A percentile compares a stretch with the other conserved stretches of the same genome.
phyloP scores from a whole-genome alignment of 2,888 invertebrate genomes.

The Andrena praecox region DNA sequence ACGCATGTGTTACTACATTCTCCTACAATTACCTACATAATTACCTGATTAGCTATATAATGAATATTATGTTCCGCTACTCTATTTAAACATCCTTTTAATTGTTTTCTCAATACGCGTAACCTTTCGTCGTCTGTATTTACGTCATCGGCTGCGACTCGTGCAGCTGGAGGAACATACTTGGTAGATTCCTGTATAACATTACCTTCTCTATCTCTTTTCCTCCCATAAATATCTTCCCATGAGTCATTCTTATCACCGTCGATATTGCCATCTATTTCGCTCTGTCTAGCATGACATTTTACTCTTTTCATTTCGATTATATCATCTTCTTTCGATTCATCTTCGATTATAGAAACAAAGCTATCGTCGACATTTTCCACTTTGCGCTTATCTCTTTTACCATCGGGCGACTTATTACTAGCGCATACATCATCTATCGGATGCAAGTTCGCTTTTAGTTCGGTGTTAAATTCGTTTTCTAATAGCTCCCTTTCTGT shows the following conservation, averaged over 20 bases:
- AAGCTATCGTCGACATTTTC: slow-evolving; percentile 59
- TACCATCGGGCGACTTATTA: not conserved
- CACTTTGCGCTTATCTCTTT: slow-evolving; percentile 26
- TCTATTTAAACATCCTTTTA: slow-evolving; percentile 95
- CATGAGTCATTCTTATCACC: slow-evolving; percentile 84
- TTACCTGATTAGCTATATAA: slow-evolving; percentile 89
- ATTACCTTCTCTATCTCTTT: slow-evolving; percentile 92
- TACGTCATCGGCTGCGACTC: slow-evolving; percentile 86
- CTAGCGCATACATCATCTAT: not conserved
- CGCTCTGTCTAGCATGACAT: slow-evolving; percentile 49
- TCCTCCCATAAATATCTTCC: slow-evolving; percentile 98
- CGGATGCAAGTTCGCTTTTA: slow-evolving; percentile 75
- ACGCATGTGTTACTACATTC: not conserved
- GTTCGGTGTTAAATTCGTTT: slow-evolving; percentile 87
- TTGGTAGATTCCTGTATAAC: slow-evolving; percentile 88
- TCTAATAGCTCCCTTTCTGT: slow-evolving; percentile 88
- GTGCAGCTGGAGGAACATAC: slow-evolving; percentile 94
- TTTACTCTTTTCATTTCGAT: slow-evolving; percentile 44
- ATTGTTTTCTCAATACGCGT: slow-evolving; percentile 90
- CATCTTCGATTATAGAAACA: slow-evolving; percentile 27
- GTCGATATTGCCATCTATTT: slow-evolving; percentile 54
- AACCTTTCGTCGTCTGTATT: slow-evolving; percentile 87
- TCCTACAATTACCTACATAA: not conserved
- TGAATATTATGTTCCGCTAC: slow-evolving; percentile 95
- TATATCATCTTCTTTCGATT: too few species aligned